Conservation (phyloP, 2,888 invertebrate species). For the Elegia similella region DNA sequence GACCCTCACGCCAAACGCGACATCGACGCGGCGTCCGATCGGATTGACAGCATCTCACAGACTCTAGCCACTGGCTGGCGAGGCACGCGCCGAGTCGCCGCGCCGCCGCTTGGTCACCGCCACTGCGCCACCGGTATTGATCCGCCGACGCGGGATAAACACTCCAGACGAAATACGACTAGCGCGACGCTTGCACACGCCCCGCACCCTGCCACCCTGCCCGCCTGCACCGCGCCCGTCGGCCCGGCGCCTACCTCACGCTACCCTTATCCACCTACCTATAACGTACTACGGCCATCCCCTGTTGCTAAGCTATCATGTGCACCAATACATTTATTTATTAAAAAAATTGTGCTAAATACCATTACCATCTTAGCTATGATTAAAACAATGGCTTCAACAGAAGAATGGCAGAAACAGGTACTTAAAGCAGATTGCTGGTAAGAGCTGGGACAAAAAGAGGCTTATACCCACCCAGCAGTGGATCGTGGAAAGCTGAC, state of each 20-base stretch:
- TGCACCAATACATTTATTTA: constrained; percentile 31
- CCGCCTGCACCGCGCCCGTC: constrained; percentile 59
- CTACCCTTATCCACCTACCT: constrained; percentile 42
- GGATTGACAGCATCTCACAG: constrained; percentile 79
- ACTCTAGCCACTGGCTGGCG: constrained; percentile 60
- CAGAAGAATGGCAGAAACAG: no score
- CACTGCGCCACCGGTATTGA: constrained; percentile 81
- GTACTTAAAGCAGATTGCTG: no score
- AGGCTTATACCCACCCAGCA: no score
- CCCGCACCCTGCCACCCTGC: constrained; percentile 53
- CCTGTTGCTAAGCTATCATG: constrained; percentile 51
- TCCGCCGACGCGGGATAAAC: constrained; percentile 79
- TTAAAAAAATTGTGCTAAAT: not conserved
- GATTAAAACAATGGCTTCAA: no score
- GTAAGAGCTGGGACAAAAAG: no score
- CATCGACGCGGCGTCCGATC: constrained; percentile 77
- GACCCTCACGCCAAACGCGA: constrained; percentile 76
- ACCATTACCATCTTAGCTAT: no score
- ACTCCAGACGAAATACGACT: constrained; percentile 81
- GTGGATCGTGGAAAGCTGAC: no score
- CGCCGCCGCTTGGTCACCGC: constrained; percentile 74
- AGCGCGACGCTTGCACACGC: constrained; percentile 76
- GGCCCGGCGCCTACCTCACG: constrained; percentile 49
- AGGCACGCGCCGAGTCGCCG: constrained; percentile 73
- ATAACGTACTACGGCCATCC: constrained; percentile 40